Conservation (phyloP, 2,113 vertebrate genomes). For the Anarhynchus alexandrinus region DNA sequence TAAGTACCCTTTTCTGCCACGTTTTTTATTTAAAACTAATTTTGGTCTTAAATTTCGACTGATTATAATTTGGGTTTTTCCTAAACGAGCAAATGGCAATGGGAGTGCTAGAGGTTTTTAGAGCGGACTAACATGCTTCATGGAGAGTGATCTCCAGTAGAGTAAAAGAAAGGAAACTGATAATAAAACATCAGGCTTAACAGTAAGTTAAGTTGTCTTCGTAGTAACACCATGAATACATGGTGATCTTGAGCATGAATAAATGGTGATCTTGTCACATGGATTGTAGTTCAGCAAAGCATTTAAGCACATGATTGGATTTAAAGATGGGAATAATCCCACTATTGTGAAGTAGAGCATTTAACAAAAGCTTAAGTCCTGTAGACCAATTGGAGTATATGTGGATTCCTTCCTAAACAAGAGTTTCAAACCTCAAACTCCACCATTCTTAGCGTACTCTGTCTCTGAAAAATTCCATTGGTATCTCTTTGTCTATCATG, state of each 20-base stretch:
- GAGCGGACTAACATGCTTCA: background rate
- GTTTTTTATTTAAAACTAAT: constrained; percentile 78
- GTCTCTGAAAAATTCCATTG: background rate
- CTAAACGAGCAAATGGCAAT: constrained; percentile 48
- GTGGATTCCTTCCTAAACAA: background rate
- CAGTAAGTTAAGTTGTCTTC: background rate
- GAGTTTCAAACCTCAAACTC: background rate
- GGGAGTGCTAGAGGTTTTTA: background rate
- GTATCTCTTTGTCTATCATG: background rate
- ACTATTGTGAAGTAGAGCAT: background rate
- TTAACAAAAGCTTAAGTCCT: background rate
- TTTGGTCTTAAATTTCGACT: constrained; percentile 68
- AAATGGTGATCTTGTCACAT: background rate
- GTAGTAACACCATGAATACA: background rate
- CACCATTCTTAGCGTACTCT: background rate
- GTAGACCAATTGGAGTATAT: background rate
- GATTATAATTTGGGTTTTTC: constrained; percentile 63
- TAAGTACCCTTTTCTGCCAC: constrained; percentile 75
- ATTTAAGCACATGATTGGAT: constrained; percentile 29
- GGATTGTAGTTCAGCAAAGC: constrained; percentile 5
- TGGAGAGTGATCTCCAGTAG: background rate
- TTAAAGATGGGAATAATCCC: constrained; percentile 13
- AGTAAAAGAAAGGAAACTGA: background rate
- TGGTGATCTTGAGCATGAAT: background rate
- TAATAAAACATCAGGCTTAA: background rate